These are phyloP conservation scores for Ptychobarbus kaznakovi DNA, from an alignment of 2,797 vertebrate species.

Conservation along the genomic window DNA sequence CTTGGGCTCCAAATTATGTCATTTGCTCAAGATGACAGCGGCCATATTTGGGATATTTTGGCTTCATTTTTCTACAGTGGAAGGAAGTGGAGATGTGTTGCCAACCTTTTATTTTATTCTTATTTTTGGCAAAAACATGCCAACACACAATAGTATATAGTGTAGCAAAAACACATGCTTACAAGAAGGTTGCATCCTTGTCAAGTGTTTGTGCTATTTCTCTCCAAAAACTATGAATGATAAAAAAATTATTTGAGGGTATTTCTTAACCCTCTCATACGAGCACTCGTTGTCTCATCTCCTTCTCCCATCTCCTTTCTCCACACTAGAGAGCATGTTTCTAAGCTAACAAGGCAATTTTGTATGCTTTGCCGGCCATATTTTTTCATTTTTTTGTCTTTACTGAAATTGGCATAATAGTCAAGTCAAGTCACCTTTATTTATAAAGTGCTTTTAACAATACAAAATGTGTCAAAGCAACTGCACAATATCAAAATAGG, in stretches of 20 bases:
- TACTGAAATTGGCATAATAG: background rate
- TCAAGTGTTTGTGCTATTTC: background rate
- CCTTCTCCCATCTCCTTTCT: background rate
- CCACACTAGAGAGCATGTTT: background rate
- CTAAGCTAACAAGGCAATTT: background rate
- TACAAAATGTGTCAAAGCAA: too few species aligned
- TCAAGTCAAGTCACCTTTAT: too few species aligned
- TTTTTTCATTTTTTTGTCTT: too few species aligned
- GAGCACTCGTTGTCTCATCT: background rate
- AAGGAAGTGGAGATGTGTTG: too few species aligned
- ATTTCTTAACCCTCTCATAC: background rate
- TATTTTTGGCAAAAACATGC: background rate
- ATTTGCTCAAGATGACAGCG: too few species aligned
- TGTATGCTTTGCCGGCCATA: background rate
- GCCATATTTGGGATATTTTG: too few species aligned
- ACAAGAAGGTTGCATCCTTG: background rate
- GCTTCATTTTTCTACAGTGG: too few species aligned
- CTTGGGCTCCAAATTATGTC: too few species aligned
- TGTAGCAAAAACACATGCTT: background rate
- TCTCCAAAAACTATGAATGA: background rate
- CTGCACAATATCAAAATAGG: too few species aligned
- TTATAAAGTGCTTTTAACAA: too few species aligned
- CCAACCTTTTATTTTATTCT: too few species aligned
- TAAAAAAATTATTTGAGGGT: background rate
- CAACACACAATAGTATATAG: too few species aligned